These are phyloP conservation scores for Drosophila pallidifrons DNA, from an alignment of 1,140 invertebrate genomes.

Conservation along the genomic window DNA sequence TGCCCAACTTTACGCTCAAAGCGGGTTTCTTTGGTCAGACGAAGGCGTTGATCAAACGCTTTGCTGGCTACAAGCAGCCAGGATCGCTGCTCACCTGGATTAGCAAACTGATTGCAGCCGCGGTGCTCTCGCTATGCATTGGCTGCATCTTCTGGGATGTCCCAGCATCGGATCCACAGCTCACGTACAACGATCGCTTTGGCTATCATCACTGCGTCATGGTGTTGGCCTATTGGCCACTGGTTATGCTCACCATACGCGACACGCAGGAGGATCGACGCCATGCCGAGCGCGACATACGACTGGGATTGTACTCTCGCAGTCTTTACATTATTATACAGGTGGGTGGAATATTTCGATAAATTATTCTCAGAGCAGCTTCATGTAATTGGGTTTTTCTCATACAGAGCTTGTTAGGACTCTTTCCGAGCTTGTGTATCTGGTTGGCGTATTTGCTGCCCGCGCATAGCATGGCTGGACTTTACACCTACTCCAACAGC, in stretches of 20 bases:
- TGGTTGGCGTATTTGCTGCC: slow-evolving; percentile 94
- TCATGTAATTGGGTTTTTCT: neutral
- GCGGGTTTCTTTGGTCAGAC: slow-evolving; percentile 85
- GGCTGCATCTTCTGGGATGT: slow-evolving; percentile 96
- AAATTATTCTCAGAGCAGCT: neutral
- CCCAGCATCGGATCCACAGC: slow-evolving; percentile 89
- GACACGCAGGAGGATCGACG: slow-evolving; percentile 89
- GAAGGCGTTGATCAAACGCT: slow-evolving; percentile 77
- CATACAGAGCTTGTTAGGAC: slow-evolving; percentile 66
- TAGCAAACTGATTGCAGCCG: slow-evolving; percentile 91
- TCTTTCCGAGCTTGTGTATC: slow-evolving; percentile 86
- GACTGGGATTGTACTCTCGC: slow-evolving; percentile 91
- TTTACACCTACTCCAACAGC: slow-evolving; percentile 88
- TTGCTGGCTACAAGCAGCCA: slow-evolving; percentile 93
- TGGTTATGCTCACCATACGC: slow-evolving; percentile 89
- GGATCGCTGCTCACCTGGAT: slow-evolving; percentile 92
- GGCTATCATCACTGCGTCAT: slow-evolving; percentile 94
- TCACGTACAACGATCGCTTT: slow-evolving; percentile 90
- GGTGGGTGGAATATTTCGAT: slow-evolving; percentile 20
- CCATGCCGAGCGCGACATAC: slow-evolving; percentile 91
- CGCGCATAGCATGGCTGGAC: slow-evolving; percentile 94
- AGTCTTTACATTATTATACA: slow-evolving; percentile 90
- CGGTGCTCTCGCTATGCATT: slow-evolving; percentile 92
- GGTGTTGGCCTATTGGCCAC: slow-evolving; percentile 91
- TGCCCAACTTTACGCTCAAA: slow-evolving; percentile 79